These are phyloP conservation scores for Lycaon pictus DNA, from an alignment of 2,113 vertebrate species.

Conservation along the genomic window DNA sequence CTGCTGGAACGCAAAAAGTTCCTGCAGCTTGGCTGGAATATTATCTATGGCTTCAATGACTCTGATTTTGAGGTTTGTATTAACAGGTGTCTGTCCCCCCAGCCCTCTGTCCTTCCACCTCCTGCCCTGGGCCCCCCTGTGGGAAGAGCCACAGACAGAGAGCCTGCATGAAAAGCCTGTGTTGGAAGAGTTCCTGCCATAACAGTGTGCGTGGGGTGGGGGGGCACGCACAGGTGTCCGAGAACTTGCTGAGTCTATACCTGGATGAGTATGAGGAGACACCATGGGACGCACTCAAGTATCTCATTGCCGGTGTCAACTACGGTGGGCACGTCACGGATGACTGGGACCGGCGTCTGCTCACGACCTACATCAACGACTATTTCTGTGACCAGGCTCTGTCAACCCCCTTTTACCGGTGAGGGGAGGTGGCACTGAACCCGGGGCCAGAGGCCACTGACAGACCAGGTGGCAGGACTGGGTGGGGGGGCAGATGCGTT, in stretches of 20 bases:
- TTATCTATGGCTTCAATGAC: constrained; percentile 93
- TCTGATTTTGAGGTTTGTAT: constrained; percentile 93
- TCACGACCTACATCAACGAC: constrained; percentile 93
- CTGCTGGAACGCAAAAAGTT: constrained; percentile 94
- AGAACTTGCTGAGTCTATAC: constrained; percentile 92
- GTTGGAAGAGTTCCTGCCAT: neutral
- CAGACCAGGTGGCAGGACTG: neutral
- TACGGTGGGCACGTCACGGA: constrained; percentile 95
- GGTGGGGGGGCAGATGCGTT: too few species aligned
- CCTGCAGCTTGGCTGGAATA: constrained; percentile 94
- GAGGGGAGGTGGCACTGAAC: constrained; percentile 36
- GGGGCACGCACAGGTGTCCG: constrained; percentile 87
- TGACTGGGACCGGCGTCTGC: constrained; percentile 93
- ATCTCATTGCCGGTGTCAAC: constrained; percentile 92
- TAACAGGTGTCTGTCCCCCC: neutral
- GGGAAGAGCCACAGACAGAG: neutral
- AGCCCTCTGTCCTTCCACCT: neutral
- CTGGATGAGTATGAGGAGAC: constrained; percentile 93
- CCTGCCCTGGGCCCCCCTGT: neutral
- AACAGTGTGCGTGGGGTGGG: neutral
- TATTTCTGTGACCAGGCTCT: constrained; percentile 92
- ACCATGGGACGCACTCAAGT: constrained; percentile 94
- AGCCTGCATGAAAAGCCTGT: neutral
- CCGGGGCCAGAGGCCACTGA: neutral
- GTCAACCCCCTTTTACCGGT: constrained; percentile 88